phyloP scores from a whole-genome alignment of 2,113 vertebrate species.

The Agapornis roseicollis region DNA sequence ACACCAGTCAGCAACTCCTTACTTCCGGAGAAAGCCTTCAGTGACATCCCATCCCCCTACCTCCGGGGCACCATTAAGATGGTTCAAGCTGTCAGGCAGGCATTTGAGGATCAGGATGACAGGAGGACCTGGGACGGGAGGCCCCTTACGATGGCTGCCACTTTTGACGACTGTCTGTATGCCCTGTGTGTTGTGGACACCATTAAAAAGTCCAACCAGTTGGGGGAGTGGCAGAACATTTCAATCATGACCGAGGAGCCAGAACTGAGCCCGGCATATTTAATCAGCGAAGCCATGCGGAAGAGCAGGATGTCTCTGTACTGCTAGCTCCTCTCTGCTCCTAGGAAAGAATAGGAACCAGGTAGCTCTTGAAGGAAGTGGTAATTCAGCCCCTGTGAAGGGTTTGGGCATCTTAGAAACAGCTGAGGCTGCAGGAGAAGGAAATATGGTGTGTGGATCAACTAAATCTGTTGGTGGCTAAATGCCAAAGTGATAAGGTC shows the following conservation, averaged over 20 bases:
- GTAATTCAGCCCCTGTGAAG: neutral
- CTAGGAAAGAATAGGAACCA: neutral
- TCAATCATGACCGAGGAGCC: constrained; percentile 96
- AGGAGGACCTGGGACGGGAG: constrained; percentile 93
- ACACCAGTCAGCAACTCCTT: constrained; percentile 87
- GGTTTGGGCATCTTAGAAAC: neutral
- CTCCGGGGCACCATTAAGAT: constrained; percentile 94
- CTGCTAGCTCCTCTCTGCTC: constrained; percentile 79
- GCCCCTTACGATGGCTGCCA: constrained; percentile 96
- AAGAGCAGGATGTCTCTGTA: constrained; percentile 95
- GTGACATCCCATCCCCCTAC: constrained; percentile 93
- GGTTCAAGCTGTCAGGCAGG: constrained; percentile 94
- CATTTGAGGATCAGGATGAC: constrained; percentile 96
- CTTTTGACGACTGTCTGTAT: constrained; percentile 97
- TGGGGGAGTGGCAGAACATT: constrained; percentile 98
- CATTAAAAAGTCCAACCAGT: constrained; percentile 95
- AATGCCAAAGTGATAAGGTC: neutral
- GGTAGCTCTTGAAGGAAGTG: constrained; percentile 25
- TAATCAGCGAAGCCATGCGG: constrained; percentile 98
- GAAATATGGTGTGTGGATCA: neutral
- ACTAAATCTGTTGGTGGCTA: neutral
- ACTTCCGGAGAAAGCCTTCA: constrained; percentile 93
- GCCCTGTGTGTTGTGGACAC: constrained; percentile 96
- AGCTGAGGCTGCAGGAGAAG: neutral
- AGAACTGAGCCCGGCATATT: constrained; percentile 91